Base-by-base conservation (phyloP, 2,113 vertebrate species). In the Dasyprocta punctata region DNA sequence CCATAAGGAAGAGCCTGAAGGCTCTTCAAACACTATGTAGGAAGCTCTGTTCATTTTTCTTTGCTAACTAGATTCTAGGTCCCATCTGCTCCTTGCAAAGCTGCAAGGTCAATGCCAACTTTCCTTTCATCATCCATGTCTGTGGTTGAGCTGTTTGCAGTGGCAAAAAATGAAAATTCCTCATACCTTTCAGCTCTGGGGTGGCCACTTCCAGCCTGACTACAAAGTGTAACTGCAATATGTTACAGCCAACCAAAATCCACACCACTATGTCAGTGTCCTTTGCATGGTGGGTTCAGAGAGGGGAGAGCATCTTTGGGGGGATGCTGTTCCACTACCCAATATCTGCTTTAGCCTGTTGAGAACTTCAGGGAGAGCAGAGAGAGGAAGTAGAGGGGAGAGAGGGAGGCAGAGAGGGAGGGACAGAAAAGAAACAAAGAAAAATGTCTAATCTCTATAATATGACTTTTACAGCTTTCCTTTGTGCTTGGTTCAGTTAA, bases 71-170 rank as follows among this genome's bases (percentile, higher is more conserved):
- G 96, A 96, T 91, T 97, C 84, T 56, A 96, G 81, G 83, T 96
- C 92, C 97, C 95, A 97, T 98, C 89, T 97, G 89, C 80, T 97
- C 61, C 94, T 97, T 91, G 90, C 73, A 97, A 97, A 96, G 80
- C 86, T 84, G 26, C 85, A 95, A 97, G 96, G 96, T 97, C 97
- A 97, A 94, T 97, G 98, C 97, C 96, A 98, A 95, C 96, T 98
- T 97, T 90, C 86, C 86, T 97, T 97, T 97, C 89, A 95, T 97
- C 97, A 97, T 96, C 94, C 12, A 65, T 10, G 85, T 96, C 97
- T 97, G 96, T 96, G 90, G 73, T 94, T 89, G 94, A 97, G 89
- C 96, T 96, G 61, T 97, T 94, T 98, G 90, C 13, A 41, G 97
- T 91, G 83, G 95, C 94, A 97, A 97, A 95, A 97, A 98, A 97